Base-by-base conservation (phyloP, 2,888 invertebrate genomes). In the Amblyjoppa fuscipennis region DNA sequence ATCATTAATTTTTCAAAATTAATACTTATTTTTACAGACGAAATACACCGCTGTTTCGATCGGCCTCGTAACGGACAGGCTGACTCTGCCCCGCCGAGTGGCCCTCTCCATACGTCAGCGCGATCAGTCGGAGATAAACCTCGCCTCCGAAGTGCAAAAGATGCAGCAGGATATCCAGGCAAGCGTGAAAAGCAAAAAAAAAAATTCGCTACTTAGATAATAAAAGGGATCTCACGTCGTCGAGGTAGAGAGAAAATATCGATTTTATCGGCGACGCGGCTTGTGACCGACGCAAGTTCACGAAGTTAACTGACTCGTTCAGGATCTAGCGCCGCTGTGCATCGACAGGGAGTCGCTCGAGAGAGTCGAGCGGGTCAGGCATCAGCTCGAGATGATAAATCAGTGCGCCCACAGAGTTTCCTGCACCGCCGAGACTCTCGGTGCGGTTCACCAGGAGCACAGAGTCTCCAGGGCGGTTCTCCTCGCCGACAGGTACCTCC, bases 341-440 rank as follows among this genome's bases (percentile, higher is more conserved):
- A 91, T 90, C 84, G 93, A 93, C 85, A 92, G 92, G 84, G 94
- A 94, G 61, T 93, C 94, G 16, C 90, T 93, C 80, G 93, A 93
- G 81, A 91, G 91, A 70, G 92, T 94, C 53, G 93, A 93, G 59
- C 90, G 90, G 28, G 92, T 91, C 41, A 91, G 90, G 66, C 91
- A 90, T 77, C 93, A 92, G 87, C 88, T 94, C 70, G 91, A 93
- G 70, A 93, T 93, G 91, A 92, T 94, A 41, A 89, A 90, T 13
- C 91, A 91, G 49, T 94, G 93, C 83, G 90, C 92, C 1, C 92
- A 92, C 82, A 89, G 90, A 25, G 90, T 93, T 13, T 93, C 93
- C 38, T 93, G 93, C 73, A 89, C 90, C 9, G 92, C 93, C 61
- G 94, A 94, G 83, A 93, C 93, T 6, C 90, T 94, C 3, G 94